Percentiles rank a stretch among this genome's conserved stretches.
Conservation (phyloP, 1,140 invertebrate genomes). For the Ectropis grisescens region DNA sequence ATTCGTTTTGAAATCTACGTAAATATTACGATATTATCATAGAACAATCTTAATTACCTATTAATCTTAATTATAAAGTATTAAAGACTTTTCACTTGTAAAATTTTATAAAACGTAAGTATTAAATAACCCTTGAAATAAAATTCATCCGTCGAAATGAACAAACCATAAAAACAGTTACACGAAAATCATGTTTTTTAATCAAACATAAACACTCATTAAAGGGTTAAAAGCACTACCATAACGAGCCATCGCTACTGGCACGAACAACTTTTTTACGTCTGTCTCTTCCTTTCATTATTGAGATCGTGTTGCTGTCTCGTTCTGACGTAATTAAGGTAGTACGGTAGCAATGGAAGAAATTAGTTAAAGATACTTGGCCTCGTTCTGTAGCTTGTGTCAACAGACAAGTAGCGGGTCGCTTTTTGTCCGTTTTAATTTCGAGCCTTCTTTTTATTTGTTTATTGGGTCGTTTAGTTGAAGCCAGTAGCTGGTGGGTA, state of each 20-base stretch:
- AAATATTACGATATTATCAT: background rate
- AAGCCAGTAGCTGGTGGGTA: too few species aligned
- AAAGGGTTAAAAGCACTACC: conserved; percentile 40
- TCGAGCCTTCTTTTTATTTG: too few species aligned
- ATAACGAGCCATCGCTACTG: conserved; percentile 39
- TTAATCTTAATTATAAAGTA: conserved; percentile 1
- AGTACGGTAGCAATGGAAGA: conserved; percentile 54
- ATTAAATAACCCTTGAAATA: background rate
- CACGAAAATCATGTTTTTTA: conserved; percentile 26
- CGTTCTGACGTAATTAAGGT: conserved; percentile 49
- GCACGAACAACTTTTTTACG: conserved; percentile 43
- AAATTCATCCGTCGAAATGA: too few species aligned
- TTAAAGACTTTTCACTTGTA: background rate
- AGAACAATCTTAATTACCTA: conserved; percentile 2
- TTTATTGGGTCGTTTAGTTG: too few species aligned
- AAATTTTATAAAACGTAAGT: background rate
- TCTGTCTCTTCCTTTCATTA: conserved; percentile 17
- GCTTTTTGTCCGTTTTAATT: conserved; percentile 31
- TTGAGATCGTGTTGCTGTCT: conserved; percentile 13
- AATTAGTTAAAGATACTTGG: conserved; percentile 47
- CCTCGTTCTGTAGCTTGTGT: conserved; percentile 31
- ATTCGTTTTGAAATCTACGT: conserved; percentile 1
- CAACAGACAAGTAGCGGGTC: conserved; percentile 25
- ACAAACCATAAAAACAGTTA: conserved; percentile 19
- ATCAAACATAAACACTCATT: conserved; percentile 35